Base-by-base conservation (phyloP, 2,113 vertebrate species). In the Oenanthe melanoleuca region DNA sequence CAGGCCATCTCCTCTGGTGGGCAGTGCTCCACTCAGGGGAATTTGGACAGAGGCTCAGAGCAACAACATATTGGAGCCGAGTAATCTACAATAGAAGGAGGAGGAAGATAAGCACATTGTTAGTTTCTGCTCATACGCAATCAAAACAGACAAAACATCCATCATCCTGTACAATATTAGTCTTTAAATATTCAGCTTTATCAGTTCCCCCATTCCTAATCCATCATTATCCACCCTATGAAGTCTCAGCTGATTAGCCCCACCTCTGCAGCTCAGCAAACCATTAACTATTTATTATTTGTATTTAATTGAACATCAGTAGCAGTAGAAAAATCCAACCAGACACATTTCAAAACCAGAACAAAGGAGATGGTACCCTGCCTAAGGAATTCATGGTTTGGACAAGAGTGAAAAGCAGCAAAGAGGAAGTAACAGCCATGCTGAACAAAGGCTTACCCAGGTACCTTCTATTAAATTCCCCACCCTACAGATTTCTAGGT, bases 221-320 rank as follows among this genome's bases (percentile, higher is more conserved):
- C 93, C 94, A 91, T 95, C 93, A 89, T 95, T 96, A 96, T 72
- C 80, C 71, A 86, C 89, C 24, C 52, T n/a, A n/a, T 66, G 85
- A 95, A 94, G 85, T 55, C 87, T 96, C 87, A 93, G 92, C 14
- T 95, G 88, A 93, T 96, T 89, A 96, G 81, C 89, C 59, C 89
- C 86, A 89, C 81, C 94, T 88, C 95, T 86, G 74, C 87, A 94
- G 56, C 93, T 80, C 12, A 24, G 85, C 85, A 96, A 72, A 53
- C 94, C 83, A 89, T 95, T 95, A 96, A 91, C 94, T 97, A 75
- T 94, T 96, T 94, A 95, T 95, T 95, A 87, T 89, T 95, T 92
- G 66, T 94, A 50, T 91, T 88, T 91, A 95, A 95, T 63, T 91
- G 89, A 88, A 83, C 70, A 65, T 77, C 52, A 50, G 71, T 45